phyloP scores from a whole-genome alignment of 1,140 invertebrate species.

The Cherax quadricarinatus region DNA sequence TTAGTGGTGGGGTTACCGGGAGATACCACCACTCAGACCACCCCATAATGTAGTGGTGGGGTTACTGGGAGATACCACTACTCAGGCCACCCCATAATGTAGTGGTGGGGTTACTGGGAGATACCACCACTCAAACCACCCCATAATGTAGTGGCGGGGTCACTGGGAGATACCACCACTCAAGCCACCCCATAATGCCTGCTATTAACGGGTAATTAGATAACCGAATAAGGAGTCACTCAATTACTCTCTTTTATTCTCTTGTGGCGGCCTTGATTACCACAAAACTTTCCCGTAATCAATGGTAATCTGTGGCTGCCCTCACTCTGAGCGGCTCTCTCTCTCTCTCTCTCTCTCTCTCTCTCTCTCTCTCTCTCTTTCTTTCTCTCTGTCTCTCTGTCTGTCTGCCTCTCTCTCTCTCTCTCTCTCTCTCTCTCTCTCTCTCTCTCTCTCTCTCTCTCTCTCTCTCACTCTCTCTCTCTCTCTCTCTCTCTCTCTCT shows the following conservation, averaged over 20 bases:
- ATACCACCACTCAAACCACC: no score
- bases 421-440: neutral
- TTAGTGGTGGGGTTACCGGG: neutral
- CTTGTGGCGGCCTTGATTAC: conserved; percentile 45
- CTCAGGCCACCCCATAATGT: neutral
- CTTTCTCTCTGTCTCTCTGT: neutral
- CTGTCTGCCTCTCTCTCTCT: neutral
- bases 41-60: neutral
- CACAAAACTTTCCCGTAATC: conserved; percentile 60
- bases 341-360: neutral
- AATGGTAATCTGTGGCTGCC: conserved; percentile 31
- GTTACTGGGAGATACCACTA: neutral
- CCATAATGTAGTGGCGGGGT: neutral
- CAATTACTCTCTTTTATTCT: conserved; percentile 49
- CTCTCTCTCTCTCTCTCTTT: neutral
- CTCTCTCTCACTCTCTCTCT: neutral
- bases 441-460: neutral
- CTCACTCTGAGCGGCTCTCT: neutral
- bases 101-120: neutral
- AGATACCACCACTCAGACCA: neutral
- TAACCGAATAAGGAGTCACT: conserved; percentile 51
- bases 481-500: neutral
- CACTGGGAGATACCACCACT: neutral
- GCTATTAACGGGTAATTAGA: conserved; percentile 34
- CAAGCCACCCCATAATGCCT: neutral